Evolutionary conservation across 2,888 invertebrate species (phyloP).

Genomic region (Dendrolimus houi): DNA sequence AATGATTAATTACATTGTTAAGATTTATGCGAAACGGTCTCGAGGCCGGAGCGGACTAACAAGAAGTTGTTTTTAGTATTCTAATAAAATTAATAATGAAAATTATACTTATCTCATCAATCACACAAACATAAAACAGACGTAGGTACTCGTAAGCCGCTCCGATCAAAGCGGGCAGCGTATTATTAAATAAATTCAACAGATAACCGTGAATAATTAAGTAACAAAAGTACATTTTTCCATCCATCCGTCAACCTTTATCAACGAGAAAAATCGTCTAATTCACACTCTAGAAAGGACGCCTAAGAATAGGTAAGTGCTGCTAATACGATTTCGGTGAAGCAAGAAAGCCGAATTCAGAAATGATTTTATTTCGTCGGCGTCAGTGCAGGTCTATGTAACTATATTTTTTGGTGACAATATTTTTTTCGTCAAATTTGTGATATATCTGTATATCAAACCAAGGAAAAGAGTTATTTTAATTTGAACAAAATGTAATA

Average conservation of each 20-base stretch:
- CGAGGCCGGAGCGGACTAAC: conserved; percentile 3
- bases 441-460: too few species aligned
- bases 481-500: too few species aligned
- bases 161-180: conserved; percentile 29
- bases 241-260: conserved; percentile 68
- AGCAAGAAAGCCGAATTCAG: too few species aligned
- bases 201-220: conserved; percentile 68
- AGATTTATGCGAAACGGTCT: conserved; percentile 3
- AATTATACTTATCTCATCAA: conserved; percentile 43
- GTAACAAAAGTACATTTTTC: conserved; percentile 55
- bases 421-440: too few species aligned
- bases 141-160: conserved; percentile 5
- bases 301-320: too few species aligned
- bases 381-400: too few species aligned
- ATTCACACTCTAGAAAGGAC: conserved; percentile 58
- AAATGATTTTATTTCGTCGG: too few species aligned
- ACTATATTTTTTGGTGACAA: too few species aligned
- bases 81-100: conserved; percentile 25
- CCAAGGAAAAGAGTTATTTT: too few species aligned
- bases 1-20: conserved; percentile 6
- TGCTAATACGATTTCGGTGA: too few species aligned
- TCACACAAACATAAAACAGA: conserved; percentile 32
- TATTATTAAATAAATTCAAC: conserved; percentile 67
- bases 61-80: conserved; percentile 1
- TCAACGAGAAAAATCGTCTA: conserved; percentile 69